Percentiles rank a stretch among this genome's conserved stretches.
These are phyloP conservation scores for Montipora efflorescens DNA, from an alignment of 64 coral and sea anemone species.

Conservation along the genomic window DNA sequence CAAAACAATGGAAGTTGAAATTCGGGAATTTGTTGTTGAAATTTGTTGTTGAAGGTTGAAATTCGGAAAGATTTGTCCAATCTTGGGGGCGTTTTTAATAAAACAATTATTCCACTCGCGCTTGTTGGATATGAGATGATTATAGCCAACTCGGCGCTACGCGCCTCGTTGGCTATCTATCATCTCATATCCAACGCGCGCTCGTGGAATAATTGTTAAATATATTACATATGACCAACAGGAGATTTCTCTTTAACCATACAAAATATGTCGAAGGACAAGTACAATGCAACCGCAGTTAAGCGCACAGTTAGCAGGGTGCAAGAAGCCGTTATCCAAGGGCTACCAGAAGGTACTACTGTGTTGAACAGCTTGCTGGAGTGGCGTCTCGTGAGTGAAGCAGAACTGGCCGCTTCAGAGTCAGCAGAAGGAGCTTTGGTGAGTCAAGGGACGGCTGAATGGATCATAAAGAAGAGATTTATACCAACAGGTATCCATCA, in stretches of 20 bases:
- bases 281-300: not conserved
- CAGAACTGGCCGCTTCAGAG: slow-evolving; percentile 7
- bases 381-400: slow-evolving; percentile 23
- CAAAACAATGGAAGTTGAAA: too few relatives aligned
- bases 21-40: too few relatives aligned
- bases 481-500: slow-evolving; percentile 23
- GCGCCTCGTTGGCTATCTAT: too few relatives aligned
- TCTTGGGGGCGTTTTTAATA: too few relatives aligned
- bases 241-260: slow-evolving; percentile 38
- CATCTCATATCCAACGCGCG: too few relatives aligned
- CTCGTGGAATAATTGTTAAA: not conserved
- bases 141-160: too few relatives aligned
- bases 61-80: too few relatives aligned
- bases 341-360: not conserved
- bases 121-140: too few relatives aligned
- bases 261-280: slow-evolving; percentile 29
- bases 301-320: not conserved
- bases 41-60: too few relatives aligned
- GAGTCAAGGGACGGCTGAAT: slow-evolving; percentile 28
- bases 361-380: not conserved
- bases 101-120: too few relatives aligned
- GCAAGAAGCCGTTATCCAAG: slow-evolving; percentile 5
- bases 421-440: not conserved
- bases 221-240: not conserved
- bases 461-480: slow-evolving; percentile 29